Conservation (phyloP, 2,888 invertebrate species). For the Stegana nigrithorax region DNA sequence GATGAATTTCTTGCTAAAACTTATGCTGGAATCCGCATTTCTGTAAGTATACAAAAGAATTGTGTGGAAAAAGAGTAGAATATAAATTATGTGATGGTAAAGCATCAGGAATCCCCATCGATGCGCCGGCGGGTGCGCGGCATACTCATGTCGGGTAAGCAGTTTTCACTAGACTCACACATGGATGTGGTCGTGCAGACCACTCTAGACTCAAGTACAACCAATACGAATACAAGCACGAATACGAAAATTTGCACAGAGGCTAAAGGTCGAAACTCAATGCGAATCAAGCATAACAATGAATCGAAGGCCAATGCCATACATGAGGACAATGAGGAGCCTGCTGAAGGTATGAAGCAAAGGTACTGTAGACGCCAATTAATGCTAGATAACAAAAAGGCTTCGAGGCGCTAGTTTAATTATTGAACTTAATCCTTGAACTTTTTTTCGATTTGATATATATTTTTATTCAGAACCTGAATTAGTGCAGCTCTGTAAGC, state of each 20-base stretch:
- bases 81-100: not conserved
- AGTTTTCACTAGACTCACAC: slow-evolving; percentile 90
- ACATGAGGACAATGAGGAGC: slow-evolving; percentile 65
- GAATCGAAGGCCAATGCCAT: slow-evolving; percentile 29
- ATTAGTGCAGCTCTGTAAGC: slow-evolving; percentile 37
- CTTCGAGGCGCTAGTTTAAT: slow-evolving; percentile 6
- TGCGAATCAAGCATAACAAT: not conserved
- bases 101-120: slow-evolving; percentile 72
- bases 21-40: slow-evolving; percentile 67
- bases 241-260: slow-evolving; percentile 24
- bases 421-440: not conserved
- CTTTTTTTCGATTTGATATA: not conserved
- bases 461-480: slow-evolving; percentile 41
- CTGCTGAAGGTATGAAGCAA: slow-evolving; percentile 69
- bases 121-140: slow-evolving; percentile 88
- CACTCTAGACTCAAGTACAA: slow-evolving; percentile 72
- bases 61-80: too few relatives aligned
- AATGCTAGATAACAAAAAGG: slow-evolving; percentile 30
- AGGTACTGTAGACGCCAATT: slow-evolving; percentile 67
- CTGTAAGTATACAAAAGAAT: slow-evolving; percentile 50
- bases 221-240: slow-evolving; percentile 28
- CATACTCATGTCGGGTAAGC: slow-evolving; percentile 90
- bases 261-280: slow-evolving; percentile 38
- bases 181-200: slow-evolving; percentile 84
- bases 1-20: slow-evolving; percentile 69